Evolutionary conservation across 2,113 vertebrate genomes (phyloP).

Genomic region (Tichodroma muraria): DNA sequence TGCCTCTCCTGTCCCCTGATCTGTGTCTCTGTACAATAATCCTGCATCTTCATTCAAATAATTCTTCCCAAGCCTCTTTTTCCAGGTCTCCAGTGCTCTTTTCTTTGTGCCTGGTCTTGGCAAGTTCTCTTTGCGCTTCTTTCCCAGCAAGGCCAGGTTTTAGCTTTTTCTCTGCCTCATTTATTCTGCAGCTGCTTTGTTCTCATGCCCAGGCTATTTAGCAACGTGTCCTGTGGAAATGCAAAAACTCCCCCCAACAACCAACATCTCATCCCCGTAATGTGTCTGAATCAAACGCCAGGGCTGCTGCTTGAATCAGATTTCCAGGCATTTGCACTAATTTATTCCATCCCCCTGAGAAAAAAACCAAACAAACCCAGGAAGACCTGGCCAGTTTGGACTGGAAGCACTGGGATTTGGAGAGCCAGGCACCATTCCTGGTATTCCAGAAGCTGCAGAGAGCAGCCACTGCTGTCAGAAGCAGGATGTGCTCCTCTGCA

Average conservation of each 20-base stretch:
- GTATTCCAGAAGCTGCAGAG: background rate
- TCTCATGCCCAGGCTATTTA: slow-evolving; percentile 53
- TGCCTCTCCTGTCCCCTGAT: background rate
- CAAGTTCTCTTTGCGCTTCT: background rate
- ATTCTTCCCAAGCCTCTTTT: background rate
- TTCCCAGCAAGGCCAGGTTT: slow-evolving; percentile 19
- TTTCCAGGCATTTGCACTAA: background rate
- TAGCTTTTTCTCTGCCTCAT: slow-evolving; percentile 58
- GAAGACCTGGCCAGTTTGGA: background rate
- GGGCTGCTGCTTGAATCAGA: background rate
- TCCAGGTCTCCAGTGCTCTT: background rate
- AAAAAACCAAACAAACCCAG: background rate
- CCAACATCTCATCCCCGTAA: background rate
- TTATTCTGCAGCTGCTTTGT: slow-evolving; percentile 64
- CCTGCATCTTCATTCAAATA: background rate
- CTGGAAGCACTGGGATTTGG: background rate
- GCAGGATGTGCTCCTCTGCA: background rate
- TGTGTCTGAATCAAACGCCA: background rate
- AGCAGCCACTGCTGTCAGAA: background rate
- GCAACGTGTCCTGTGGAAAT: slow-evolving; percentile 11
- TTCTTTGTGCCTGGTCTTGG: slow-evolving; percentile 19
- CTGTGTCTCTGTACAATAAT: background rate
- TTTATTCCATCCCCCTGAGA: background rate
- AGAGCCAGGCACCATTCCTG: background rate
- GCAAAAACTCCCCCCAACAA: background rate